These are phyloP conservation scores for Drosophila histrio DNA, from an alignment of 2,888 invertebrate genomes.

Conservation along the genomic window DNA sequence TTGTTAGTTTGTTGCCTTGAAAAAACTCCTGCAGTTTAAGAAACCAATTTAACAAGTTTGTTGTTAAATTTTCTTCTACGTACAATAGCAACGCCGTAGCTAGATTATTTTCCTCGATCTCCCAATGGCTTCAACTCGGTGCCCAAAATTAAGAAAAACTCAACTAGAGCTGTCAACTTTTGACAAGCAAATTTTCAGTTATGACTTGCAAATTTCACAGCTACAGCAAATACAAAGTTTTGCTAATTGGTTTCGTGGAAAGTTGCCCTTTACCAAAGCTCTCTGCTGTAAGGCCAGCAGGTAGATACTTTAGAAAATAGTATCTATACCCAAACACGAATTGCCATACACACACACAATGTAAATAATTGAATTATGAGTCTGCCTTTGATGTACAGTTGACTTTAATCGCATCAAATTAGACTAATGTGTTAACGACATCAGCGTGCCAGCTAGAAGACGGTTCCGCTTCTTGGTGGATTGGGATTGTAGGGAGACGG, in stretches of 20 bases:
- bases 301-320: conserved; percentile 1
- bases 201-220: conserved; percentile 52
- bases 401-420: conserved; percentile 65
- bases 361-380: conserved; percentile 32
- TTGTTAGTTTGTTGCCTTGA: background rate
- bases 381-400: conserved; percentile 54
- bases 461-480: conserved; percentile 17
- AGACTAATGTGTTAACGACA: conserved; percentile 61
- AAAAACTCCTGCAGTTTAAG: background rate
- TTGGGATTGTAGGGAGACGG: conserved; percentile 67
- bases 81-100: background rate
- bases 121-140: background rate
- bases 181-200: conserved; percentile 35
- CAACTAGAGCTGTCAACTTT: conserved; percentile 12
- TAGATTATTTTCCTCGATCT: background rate
- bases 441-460: conserved; percentile 16
- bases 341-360: conserved; percentile 19
- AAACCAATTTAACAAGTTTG: background rate
- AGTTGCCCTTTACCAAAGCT: background rate
- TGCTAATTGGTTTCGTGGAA: conserved; percentile 31
- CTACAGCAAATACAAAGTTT: conserved; percentile 30
- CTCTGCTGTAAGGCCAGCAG: background rate
- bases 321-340: background rate
- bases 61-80: background rate
- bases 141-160: background rate